Evolutionary conservation across 2,888 invertebrate genomes (phyloP).

Genomic region (Thumatha senex): DNA sequence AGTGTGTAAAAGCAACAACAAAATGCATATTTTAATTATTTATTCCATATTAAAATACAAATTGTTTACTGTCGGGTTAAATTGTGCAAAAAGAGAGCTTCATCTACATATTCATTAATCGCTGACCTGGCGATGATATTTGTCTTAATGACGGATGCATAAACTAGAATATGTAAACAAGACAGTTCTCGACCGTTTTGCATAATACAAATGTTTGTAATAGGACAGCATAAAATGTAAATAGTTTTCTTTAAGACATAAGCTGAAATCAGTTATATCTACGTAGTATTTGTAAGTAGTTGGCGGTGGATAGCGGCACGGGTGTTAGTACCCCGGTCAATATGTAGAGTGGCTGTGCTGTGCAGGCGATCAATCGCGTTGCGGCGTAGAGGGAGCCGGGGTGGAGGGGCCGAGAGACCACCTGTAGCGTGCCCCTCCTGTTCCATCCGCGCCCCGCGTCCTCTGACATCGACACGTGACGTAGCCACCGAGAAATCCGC

Average conservation of each 20-base stretch:
- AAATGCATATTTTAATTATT: conserved; percentile 14
- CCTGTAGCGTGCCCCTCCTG: conserved; percentile 64
- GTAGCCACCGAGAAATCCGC: conserved; percentile 79
- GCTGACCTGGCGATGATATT: conserved; percentile 45
- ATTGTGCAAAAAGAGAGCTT: conserved; percentile 60
- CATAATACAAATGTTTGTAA: conserved; percentile 14
- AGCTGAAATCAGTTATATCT: conserved; percentile 39
- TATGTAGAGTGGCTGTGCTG: conserved; percentile 80
- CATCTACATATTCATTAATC: conserved; percentile 73
- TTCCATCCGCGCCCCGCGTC: conserved; percentile 35
- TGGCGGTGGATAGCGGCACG: conserved; percentile 71
- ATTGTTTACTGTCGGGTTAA: conserved; percentile 67
- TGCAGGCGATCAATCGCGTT: conserved; percentile 79
- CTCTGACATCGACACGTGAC: conserved; percentile 77
- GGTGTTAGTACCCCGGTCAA: conserved; percentile 78
- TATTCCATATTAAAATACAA: conserved; percentile 63
- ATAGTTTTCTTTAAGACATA: conserved; percentile 12
- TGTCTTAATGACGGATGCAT: conserved; percentile 32
- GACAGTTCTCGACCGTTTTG: conserved; percentile 15
- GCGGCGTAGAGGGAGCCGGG: conserved; percentile 50
- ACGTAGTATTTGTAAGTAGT: conserved; percentile 65
- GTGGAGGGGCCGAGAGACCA: conserved; percentile 56
- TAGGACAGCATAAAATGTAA: conserved; percentile 7
- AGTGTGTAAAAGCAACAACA: background rate
- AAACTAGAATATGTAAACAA: conserved; percentile 25